Base-by-base conservation (phyloP, 2,113 vertebrate species). In the Siphamia tubifer region DNA sequence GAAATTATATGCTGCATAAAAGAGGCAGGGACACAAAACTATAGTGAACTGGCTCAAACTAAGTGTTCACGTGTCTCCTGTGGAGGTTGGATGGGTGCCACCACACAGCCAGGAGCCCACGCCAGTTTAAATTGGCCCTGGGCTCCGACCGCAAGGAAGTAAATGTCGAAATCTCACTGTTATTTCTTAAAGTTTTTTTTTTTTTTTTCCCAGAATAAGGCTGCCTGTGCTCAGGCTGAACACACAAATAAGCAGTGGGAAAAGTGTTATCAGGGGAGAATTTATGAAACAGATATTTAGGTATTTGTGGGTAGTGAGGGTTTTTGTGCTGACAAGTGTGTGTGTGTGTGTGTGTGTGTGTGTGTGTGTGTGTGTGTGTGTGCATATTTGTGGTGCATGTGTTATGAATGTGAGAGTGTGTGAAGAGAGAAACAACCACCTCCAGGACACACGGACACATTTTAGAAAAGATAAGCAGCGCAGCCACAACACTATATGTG, bases 121-220 rank as follows among this genome's bases (percentile, higher is more conserved):
- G 31, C 45, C 25, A 0, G 52, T 30, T 60, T 42, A 23, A 56
- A 20, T 53, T 53, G 48, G 71, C 55, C 71, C 36, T 42, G 4
- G 39, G 54, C 62, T 57, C 52, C 3, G 32, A 62, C 49, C 51
- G 8, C 69, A 34, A 35, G 24, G 31, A 55, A 58, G 68, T 62
- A 65, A 81, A 74, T 77, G 78, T 84, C 3, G 45, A 84, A 79
- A 87, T 82, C 49, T 1, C 47, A 54, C 58, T 79, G 69, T 82
- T 68, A 49, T 74, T 83, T 68, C 40, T 58, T 28, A 1, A 12
- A 19, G 0, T 7, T 39, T 38, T n/a, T n/a, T n/a, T n/a, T n/a
- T n/a, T n/a, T n/a, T n/a, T n/a, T 51, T 47, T 8, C 36, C 25
- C 6, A 43, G 43, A 80, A 83, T 75, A 61, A 39, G 52, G 24